phyloP scores from a whole-genome alignment of 2,113 vertebrate genomes.

The Xenopus laevis region DNA sequence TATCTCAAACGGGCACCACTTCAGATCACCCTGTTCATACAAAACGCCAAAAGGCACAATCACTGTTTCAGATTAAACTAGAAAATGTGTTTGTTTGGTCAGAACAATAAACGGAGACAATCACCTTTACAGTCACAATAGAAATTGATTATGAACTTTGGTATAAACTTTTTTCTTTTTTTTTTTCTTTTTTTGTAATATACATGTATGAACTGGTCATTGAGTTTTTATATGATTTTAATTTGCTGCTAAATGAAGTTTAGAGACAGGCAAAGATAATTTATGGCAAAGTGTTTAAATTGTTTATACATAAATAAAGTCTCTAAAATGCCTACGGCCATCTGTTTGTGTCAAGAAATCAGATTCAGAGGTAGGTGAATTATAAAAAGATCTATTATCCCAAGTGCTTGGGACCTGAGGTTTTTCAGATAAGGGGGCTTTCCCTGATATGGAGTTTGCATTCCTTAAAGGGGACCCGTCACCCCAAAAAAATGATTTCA shows the following conservation, averaged over 20 bases:
- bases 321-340: slow-evolving; percentile 82
- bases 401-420: too few species aligned
- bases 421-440: too few species aligned
- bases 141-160: slow-evolving; percentile 84
- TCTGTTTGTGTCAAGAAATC: too few species aligned
- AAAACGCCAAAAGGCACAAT: slow-evolving; percentile 80
- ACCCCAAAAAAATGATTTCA: too few species aligned
- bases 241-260: slow-evolving; percentile 97
- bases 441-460: too few species aligned
- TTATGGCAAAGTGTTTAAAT: slow-evolving; percentile 99
- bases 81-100: slow-evolving; percentile 92
- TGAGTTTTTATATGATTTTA: slow-evolving; percentile 97
- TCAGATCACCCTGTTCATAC: slow-evolving; percentile 91
- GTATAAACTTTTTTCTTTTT: slow-evolving; percentile 60
- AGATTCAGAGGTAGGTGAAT: too few species aligned
- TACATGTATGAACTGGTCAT: slow-evolving; percentile 97
- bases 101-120: slow-evolving; percentile 95
- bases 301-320: slow-evolving; percentile 99
- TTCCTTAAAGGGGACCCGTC: too few species aligned
- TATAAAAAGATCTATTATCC: too few species aligned
- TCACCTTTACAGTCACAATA: slow-evolving; percentile 96
- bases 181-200: slow-evolving; percentile 89
- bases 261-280: slow-evolving; percentile 98
- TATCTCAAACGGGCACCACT: slow-evolving; percentile 95
- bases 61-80: slow-evolving; percentile 85